phyloP scores from a whole-genome alignment of 35 echinoderm and acorn worm species.

The Ophioderma brevispina region DNA sequence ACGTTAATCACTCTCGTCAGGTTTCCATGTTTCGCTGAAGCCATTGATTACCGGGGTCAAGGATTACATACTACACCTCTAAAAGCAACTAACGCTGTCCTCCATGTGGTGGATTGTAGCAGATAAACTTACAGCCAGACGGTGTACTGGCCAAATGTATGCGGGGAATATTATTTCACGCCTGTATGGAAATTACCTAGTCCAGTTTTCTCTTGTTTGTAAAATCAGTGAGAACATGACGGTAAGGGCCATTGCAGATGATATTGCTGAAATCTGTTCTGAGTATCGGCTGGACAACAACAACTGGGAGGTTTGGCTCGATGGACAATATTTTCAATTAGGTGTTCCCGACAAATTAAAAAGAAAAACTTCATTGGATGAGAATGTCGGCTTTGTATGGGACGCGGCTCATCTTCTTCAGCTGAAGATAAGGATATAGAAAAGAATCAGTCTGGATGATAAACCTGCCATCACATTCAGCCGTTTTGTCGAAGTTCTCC shows the following conservation, averaged over 20 bases:
- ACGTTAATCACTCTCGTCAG: neutral
- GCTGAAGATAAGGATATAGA: neutral
- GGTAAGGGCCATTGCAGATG: neutral
- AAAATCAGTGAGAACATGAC: neutral
- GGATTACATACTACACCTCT: neutral
- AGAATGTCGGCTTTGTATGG: conserved; percentile 1
- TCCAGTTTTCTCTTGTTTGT: conserved; percentile 17
- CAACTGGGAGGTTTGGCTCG: neutral
- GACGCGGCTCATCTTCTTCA: neutral
- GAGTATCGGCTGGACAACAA: neutral
- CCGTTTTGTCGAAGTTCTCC: neutral
- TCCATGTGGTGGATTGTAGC: conserved; percentile 12
- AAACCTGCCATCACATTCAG: neutral
- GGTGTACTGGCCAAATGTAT: neutral
- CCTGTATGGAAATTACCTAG: neutral
- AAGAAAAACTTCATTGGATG: neutral
- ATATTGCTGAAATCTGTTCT: neutral
- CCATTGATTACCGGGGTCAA: neutral
- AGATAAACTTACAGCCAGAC: conserved; percentile 25
- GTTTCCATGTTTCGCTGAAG: neutral
- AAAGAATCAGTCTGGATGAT: neutral
- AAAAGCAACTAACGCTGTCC: neutral
- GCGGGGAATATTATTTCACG: neutral
- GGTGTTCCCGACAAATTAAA: neutral
- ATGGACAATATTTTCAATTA: conserved; percentile 12